Evolutionary conservation across 2,113 vertebrate species (phyloP), one percentile per base, ranked within the genome.

Genomic region (Aptenodytes forsteri): DNA sequence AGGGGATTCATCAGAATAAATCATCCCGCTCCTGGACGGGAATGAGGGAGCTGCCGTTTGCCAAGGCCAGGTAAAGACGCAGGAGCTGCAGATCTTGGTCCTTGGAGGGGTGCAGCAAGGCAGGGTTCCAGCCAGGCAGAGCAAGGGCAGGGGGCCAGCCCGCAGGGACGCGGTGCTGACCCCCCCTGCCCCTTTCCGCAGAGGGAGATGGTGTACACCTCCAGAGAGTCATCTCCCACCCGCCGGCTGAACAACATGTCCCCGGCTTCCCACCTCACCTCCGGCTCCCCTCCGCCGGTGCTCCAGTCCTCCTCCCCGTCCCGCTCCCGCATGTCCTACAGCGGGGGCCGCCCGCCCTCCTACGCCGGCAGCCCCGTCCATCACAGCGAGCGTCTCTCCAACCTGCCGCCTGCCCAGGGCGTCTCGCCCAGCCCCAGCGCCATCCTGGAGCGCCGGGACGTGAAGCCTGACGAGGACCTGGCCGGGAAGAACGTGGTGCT

Each of bases 121-220:
- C 42, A 23, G 34, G 25, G 20, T 52, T 17, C 44, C 67, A 50
- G 5, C 4, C 6, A 7, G 62, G 69, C 64, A 11, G 55, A 27
- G 26, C 42, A 6, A 3, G 61, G 32, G 71, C 34, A 14, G 16
- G 46, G 42, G 29, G 1, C 15, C n/a, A 1, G 15, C 54, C 32
- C 4, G 0, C 14, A 2, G 34, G 6, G 54, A 1, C 0, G 0
- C 18, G 0, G 0, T 0, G 6, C 81, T 93, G 42, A 95, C 40
- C 10, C 25, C 44, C 7, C 15, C 13, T 10, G 12, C 84, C 66
- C 87, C 64, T 61, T 91, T 67, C 77, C 59, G 4, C 98, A 99
- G 99, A 98, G 99, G 89, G 99, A 99, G 83, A 99, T 99, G 99
- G 99, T 99, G 56, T 99, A 99, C 95, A 98, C 99, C 1, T 99